Percentiles rank a stretch among this genome's conserved stretches.
phyloP scores from a whole-genome alignment of 2,888 invertebrate genomes.

The Lasioglossum lativentre region DNA sequence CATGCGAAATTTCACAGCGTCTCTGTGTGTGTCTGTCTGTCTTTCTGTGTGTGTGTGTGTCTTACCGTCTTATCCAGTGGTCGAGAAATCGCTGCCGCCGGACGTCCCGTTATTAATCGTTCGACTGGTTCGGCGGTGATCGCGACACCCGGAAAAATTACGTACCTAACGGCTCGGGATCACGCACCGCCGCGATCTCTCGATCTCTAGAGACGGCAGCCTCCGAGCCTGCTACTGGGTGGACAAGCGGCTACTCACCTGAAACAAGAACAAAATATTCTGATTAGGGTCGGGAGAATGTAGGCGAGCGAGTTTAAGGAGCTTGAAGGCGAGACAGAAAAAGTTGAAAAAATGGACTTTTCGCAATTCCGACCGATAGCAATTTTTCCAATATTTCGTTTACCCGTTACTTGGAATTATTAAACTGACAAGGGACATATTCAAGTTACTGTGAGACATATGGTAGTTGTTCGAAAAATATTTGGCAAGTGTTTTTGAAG shows the following conservation, averaged over 20 bases:
- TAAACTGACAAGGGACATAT: too few species aligned
- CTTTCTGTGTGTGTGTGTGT: constrained; percentile 13
- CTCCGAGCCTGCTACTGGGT: neutral
- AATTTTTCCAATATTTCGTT: too few species aligned
- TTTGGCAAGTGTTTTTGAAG: too few species aligned
- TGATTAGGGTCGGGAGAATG: neutral
- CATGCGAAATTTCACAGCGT: constrained; percentile 80
- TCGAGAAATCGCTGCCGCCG: constrained; percentile 75
- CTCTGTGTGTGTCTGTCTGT: constrained; percentile 44
- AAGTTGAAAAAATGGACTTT: too few species aligned
- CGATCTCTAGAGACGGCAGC: constrained; percentile 1
- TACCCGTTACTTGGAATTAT: too few species aligned
- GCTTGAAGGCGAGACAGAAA: neutral
- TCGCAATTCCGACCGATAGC: too few species aligned
- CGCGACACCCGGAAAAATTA: constrained; percentile 26
- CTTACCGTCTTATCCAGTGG: constrained; percentile 76
- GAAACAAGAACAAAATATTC: constrained; percentile 44
- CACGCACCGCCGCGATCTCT: constrained; percentile 9
- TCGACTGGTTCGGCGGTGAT: constrained; percentile 25
- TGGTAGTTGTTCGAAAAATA: too few species aligned
- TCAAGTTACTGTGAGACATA: too few species aligned
- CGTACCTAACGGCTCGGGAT: constrained; percentile 51
- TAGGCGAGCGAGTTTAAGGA: neutral
- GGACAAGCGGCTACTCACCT: constrained; percentile 57
- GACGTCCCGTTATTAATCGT: constrained; percentile 64